These are phyloP conservation scores for Caretta caretta DNA, from an alignment of 2,113 vertebrate genomes.

Conservation along the genomic window DNA sequence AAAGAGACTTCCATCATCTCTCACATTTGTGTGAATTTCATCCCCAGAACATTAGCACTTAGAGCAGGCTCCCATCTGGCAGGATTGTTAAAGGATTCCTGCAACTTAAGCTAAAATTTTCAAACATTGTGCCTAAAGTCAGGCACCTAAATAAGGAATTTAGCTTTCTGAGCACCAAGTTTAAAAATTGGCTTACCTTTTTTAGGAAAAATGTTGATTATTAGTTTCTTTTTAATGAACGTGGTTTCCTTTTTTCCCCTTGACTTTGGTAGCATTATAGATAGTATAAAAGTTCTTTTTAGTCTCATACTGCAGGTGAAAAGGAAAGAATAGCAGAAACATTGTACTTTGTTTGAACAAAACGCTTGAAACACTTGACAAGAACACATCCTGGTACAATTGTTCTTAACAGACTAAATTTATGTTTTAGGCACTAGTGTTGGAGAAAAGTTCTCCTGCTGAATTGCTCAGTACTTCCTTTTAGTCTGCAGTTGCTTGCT, in stretches of 20 bases:
- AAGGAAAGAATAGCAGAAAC: not conserved
- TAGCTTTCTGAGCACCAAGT: not conserved
- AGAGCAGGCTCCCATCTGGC: not conserved
- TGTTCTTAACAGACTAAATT: not conserved
- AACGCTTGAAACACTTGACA: not conserved
- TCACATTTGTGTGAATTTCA: not conserved
- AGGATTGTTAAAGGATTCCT: not conserved
- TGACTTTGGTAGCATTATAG: not conserved
- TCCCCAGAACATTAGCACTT: fast-evolving
- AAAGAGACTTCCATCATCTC: not conserved
- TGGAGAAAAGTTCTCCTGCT: not conserved
- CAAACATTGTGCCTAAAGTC: not conserved
- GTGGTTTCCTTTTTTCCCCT: not conserved
- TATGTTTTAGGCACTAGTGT: not conserved
- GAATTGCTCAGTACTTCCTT: not conserved
- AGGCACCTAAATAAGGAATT: not conserved
- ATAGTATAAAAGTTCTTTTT: not conserved
- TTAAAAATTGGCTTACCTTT: not conserved
- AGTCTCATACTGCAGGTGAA: not conserved
- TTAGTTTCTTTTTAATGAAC: not conserved
- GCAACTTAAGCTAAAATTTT: not conserved
- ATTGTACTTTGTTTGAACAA: not conserved
- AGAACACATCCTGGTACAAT: not conserved
- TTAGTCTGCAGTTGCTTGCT: not conserved
- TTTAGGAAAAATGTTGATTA: not conserved